Conservation (phyloP, 1,140 invertebrate species). For the Euura saliciscinereae region DNA sequence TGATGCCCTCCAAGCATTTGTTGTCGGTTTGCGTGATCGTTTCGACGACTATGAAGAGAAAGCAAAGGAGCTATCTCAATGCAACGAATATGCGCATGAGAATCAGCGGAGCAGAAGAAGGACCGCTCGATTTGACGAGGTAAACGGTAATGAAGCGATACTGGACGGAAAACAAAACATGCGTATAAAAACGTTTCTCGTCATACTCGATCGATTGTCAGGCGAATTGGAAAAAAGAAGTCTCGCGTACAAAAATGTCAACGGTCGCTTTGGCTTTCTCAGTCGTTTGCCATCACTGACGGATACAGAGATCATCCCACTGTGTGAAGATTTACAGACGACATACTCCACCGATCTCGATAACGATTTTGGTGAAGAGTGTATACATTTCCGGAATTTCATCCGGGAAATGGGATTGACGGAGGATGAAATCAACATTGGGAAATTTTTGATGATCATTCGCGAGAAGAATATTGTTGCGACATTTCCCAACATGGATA, state of each 20-base stretch:
- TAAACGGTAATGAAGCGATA: conserved; percentile 12
- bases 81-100: conserved; percentile 12
- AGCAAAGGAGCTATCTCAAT: conserved; percentile 15
- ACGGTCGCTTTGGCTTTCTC: conserved; percentile 14
- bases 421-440: conserved; percentile 8
- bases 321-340: conserved; percentile 13
- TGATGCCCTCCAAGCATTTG: conserved; percentile 14
- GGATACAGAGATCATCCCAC: conserved; percentile 10
- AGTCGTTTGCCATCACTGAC: conserved; percentile 12
- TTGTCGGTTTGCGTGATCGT: conserved; percentile 19
- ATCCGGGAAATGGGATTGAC: conserved; percentile 15
- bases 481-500: conserved; percentile 19
- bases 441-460: conserved; percentile 14
- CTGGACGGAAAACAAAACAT: conserved; percentile 6
- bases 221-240: conserved; percentile 15
- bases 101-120: conserved; percentile 3
- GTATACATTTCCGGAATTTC: conserved; percentile 17
- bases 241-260: conserved; percentile 7
- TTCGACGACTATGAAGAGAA: conserved; percentile 14
- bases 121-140: conserved; percentile 12
- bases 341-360: conserved; percentile 15
- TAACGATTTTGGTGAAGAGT: conserved; percentile 18
- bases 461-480: conserved; percentile 20
- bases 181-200: conserved; percentile 11
- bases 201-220: conserved; percentile 9